These are phyloP conservation scores for Pelusios castaneus DNA, from an alignment of 2,113 vertebrate species.

Conservation along the genomic window DNA sequence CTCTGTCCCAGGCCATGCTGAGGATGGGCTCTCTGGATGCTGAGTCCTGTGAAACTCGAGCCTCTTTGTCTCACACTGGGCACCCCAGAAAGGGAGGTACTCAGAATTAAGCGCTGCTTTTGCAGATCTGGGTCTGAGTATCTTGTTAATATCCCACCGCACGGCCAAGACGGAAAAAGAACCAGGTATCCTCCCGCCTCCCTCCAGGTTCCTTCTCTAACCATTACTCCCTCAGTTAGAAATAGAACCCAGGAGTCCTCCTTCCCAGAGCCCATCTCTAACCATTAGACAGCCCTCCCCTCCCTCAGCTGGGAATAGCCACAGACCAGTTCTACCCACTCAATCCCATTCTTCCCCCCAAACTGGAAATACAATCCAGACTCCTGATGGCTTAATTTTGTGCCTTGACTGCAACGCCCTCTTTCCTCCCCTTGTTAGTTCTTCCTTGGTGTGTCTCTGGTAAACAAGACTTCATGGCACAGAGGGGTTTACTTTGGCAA, in stretches of 20 bases:
- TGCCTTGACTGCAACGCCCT: neutral
- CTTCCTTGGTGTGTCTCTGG: neutral
- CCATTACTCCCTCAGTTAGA: neutral
- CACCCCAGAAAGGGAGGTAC: neutral
- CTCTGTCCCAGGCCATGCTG: fast-evolving
- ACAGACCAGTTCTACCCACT: neutral
- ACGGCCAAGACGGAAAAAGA: neutral
- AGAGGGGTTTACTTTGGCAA: neutral
- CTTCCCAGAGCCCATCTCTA: neutral
- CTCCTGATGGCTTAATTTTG: neutral
- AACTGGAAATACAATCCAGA: neutral
- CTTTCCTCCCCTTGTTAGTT: neutral
- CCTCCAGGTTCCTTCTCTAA: too few species aligned
- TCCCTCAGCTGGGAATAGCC: neutral
- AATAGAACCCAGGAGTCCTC: neutral
- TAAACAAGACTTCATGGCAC: neutral
- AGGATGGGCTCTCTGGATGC: neutral
- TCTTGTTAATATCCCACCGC: neutral
- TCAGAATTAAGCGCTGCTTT: neutral
- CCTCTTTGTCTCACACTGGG: neutral
- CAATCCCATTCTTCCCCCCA: neutral
- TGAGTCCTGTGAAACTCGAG: neutral
- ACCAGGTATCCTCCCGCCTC: too few species aligned
- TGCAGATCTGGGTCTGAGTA: neutral
- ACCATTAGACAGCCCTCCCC: neutral